Percentiles rank a stretch among this genome's conserved stretches.
Conservation (phyloP, 2,888 invertebrate genomes). For the Orchesellides sinensis region DNA sequence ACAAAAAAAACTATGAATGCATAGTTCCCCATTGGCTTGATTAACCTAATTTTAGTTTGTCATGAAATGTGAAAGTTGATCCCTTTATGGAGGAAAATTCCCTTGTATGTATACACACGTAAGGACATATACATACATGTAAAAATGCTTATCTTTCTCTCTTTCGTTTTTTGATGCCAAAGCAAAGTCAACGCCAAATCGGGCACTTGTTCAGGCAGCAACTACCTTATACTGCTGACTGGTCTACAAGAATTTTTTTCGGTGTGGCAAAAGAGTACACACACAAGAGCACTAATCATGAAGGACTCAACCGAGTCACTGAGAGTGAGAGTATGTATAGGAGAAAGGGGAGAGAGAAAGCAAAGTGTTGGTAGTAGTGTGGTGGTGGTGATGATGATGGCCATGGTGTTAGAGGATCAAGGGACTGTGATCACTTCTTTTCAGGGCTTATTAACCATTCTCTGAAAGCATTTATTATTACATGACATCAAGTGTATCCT, state of each 20-base stretch:
- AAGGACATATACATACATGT: background rate
- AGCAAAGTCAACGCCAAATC: background rate
- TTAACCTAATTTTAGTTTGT: constrained; percentile 59
- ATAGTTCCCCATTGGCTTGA: constrained; percentile 47
- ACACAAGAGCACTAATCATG: background rate
- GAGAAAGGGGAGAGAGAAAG: constrained; percentile 2
- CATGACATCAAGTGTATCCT: constrained; percentile 24
- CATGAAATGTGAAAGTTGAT: constrained; percentile 59
- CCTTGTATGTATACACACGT: background rate
- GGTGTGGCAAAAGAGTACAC: background rate
- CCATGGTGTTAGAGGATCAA: background rate
- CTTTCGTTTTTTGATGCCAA: background rate
- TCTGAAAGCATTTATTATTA: constrained; percentile 33
- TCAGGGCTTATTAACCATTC: constrained; percentile 39
- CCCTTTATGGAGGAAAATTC: background rate
- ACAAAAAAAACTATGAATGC: too few species aligned
- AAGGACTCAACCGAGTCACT: background rate
- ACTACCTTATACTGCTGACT: too few species aligned
- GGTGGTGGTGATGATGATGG: background rate
- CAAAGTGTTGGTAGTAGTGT: constrained; percentile 5
- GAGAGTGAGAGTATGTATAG: background rate
- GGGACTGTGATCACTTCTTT: constrained; percentile 26
- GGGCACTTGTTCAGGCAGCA: background rate
- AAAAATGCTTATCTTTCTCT: constrained; percentile 11
- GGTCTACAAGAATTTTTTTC: background rate